Percentiles rank a stretch among this genome's conserved stretches.
Conservation (phyloP, 2,797 vertebrate genomes). For the Eleutherodactylus coqui region DNA sequence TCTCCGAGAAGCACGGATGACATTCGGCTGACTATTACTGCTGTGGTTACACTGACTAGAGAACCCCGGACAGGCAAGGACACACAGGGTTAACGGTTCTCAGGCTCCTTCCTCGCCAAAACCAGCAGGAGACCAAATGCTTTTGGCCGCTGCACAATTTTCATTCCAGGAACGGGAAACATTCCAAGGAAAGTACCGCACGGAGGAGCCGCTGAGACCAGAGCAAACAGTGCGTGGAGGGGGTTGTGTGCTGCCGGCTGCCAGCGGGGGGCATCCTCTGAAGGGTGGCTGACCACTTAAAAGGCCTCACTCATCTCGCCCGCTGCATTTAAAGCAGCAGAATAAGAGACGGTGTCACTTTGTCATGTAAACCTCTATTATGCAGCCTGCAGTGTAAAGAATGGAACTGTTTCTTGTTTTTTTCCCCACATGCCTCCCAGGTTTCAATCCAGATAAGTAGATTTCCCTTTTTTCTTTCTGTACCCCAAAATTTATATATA, state of each 20-base stretch:
- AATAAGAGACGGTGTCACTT: too few species aligned
- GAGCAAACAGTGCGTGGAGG: not conserved
- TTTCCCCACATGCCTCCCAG: too few species aligned
- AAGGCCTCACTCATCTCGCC: not conserved
- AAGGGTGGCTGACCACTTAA: not conserved
- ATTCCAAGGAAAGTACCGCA: conserved; percentile 39
- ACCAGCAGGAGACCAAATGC: not conserved
- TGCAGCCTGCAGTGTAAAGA: too few species aligned
- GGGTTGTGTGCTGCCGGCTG: not conserved
- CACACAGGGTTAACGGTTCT: conserved; percentile 1
- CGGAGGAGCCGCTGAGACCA: not conserved
- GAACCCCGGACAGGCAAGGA: not conserved
- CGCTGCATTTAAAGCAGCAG: not conserved
- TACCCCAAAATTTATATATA: too few species aligned
- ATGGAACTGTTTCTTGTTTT: too few species aligned
- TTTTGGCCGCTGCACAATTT: conserved; percentile 7
- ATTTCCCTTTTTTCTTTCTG: too few species aligned
- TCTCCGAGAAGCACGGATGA: too few species aligned
- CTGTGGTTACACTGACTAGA: not conserved
- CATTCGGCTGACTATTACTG: not conserved
- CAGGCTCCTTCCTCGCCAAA: not conserved
- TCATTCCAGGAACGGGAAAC: conserved; percentile 44
- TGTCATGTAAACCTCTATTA: not conserved
- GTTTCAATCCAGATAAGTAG: too few species aligned
- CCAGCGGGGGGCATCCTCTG: not conserved